These are phyloP conservation scores for Entelurus aequoreus DNA, from an alignment of 2,113 vertebrate genomes.

Conservation along the genomic window DNA sequence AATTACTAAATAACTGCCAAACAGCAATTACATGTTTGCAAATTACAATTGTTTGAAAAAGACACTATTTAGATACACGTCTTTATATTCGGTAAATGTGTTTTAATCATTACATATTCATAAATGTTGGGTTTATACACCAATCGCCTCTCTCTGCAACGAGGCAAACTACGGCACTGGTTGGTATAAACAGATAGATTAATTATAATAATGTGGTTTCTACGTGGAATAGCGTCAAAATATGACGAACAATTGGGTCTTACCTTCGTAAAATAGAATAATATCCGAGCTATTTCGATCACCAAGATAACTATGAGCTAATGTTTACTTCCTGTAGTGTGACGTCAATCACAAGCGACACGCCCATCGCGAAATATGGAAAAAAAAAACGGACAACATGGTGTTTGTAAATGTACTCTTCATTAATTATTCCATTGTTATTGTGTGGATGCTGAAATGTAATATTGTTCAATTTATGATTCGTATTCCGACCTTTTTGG, in stretches of 20 bases:
- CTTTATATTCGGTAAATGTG: neutral
- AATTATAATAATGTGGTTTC: neutral
- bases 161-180: neutral
- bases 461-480: too few relatives aligned
- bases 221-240: neutral
- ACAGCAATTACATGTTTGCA: too few relatives aligned
- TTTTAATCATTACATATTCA: too few relatives aligned
- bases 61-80: neutral
- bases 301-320: constrained; percentile 5
- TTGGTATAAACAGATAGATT: neutral
- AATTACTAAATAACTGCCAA: too few relatives aligned
- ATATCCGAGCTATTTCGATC: constrained; percentile 1
- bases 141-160: too few relatives aligned
- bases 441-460: too few relatives aligned
- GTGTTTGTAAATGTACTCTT: too few relatives aligned
- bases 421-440: too few relatives aligned
- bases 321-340: constrained; percentile 55
- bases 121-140: neutral
- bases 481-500: too few relatives aligned
- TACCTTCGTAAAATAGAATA: accelerated
- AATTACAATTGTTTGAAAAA: neutral
- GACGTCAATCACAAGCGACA: neutral
- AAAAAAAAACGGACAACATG: too few relatives aligned
- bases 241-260: accelerated
- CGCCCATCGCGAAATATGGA: neutral